A percentile compares a stretch with the other conserved stretches of the same genome.
Conservation (phyloP, 1,140 invertebrate species). For the Apis florea region DNA sequence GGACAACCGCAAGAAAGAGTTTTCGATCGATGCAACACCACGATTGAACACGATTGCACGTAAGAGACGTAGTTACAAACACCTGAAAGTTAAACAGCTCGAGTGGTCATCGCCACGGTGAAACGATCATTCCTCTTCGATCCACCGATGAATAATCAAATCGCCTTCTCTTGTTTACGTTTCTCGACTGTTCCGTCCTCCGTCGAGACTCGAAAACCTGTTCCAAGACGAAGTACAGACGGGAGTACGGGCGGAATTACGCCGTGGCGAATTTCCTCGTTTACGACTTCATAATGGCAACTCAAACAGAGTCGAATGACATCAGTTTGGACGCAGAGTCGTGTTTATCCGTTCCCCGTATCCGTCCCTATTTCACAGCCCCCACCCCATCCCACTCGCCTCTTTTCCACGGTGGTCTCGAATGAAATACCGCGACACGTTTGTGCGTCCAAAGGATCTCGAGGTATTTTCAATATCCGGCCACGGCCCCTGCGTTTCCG, state of each 20-base stretch:
- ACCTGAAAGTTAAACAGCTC: neutral
- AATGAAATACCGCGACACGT: conserved; percentile 44
- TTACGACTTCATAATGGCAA: conserved; percentile 40
- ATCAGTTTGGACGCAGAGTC: conserved; percentile 49
- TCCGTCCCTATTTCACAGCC: conserved; percentile 37
- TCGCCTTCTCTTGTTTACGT: conserved; percentile 30
- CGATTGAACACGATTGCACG: neutral
- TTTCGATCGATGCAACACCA: no score
- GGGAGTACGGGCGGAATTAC: conserved; percentile 11
- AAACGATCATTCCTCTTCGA: neutral
- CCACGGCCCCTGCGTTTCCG: conserved; percentile 59
- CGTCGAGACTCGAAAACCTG: neutral
- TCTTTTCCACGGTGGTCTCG: neutral
- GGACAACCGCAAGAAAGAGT: no score
- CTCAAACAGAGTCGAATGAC: conserved; percentile 26
- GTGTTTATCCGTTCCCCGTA: conserved; percentile 14
- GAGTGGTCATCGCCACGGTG: no score
- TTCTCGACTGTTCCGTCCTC: neutral
- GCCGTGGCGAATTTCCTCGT: conserved; percentile 48
- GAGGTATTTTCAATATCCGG: conserved; percentile 76
- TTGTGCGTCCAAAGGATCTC: conserved; percentile 53
- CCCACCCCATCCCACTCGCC: neutral
- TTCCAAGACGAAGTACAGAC: neutral
- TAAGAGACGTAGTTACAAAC: neutral
- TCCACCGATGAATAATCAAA: neutral